Evolutionary conservation across 2,113 vertebrate genomes (phyloP), one percentile per base, ranked within the genome.

Genomic region (Notothenia coriiceps): DNA sequence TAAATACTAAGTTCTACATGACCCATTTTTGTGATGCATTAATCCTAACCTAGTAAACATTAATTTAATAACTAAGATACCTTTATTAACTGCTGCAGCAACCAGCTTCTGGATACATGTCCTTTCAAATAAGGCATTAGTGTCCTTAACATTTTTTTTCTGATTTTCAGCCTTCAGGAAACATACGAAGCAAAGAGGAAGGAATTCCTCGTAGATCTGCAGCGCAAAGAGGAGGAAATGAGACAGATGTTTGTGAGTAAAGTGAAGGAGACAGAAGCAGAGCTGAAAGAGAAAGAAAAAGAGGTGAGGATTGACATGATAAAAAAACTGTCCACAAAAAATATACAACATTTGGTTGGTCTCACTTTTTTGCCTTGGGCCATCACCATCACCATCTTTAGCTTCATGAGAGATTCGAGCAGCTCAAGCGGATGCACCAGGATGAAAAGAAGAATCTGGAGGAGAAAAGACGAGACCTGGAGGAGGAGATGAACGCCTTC

Each of bases 361-460:
- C 29, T 80, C 1, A 69, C 64, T 65, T 59, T 59, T 67, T 15
- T 55, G 10, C 18, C 8, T 29, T 68, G 8, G 35, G 47, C 15
- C n/a, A 14, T 44, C 40, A 44, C 13, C 43, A 47, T 12, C 64
- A 54, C 18, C n/a, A 55, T 56, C 47, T 25, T 12, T 87, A 99
- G 97, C 96, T 98, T 63, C 97, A 99, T 0, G 97, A 98, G 84
- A 97, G 97, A 79, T 98, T 99, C 73, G 96, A 98, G 90, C 96
- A 97, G 89, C 95, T 99, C 3, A 99, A 99, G 91, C 94, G 96
- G 82, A 90, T 97, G 88, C 97, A 99, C 89, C 96, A 97, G 89
- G 97, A 98, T 13, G 97, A 99, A 93, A 98, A 97, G 76, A 96
- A 94, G 85, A 97, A 96, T 89, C 94, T 99, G 92, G 97, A 98